Evolutionary conservation across 2,888 invertebrate species (phyloP), one percentile per base, ranked within the genome.

Genomic region (Agrotis clavis): DNA sequence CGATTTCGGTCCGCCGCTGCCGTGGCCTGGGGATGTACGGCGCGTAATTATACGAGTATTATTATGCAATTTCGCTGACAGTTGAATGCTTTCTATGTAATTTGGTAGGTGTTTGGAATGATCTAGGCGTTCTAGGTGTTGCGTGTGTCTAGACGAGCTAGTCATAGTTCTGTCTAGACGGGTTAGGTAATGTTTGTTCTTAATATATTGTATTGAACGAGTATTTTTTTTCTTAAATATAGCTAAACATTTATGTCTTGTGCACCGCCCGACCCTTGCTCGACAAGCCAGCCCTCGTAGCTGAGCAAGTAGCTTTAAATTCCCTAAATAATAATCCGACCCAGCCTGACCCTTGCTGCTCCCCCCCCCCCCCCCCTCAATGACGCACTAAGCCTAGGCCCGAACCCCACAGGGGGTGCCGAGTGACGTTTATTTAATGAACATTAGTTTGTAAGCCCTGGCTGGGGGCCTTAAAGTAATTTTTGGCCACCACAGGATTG

Each of bases 101-200:
- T 74, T 84, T 82, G 48, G 76, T 81, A 83, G 79, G 77, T 82
- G 71, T 76, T 51, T 70, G 3, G 16, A 59, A 78, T 72, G 72
- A 71, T 78, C 69, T 68, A 78, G 70, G 67, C 71, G 54, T 76
- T 78, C 67, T 68, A 75, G 70, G 69, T 79, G 71, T 77, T 84
- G 56, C 64, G 74, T 76, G 70, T 71, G 78, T 85, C 86, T 83
- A 85, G 86, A 83, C 85, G 18, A 59, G 79, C 75, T 77, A 85
- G 79, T 83, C 81, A 81, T 78, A 81, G 74, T 74, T 69, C 25
- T 61, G 85, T 85, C 85, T 85, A 85, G 86, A 84, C 83, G 16
- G 59, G 74, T 86, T 85, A 82, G 77, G 71, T 80, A 86, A 85
- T 80, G 75, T 82, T 77, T 80, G 79, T 63, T 67, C 61, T 75